These are phyloP conservation scores for Uria lomvia DNA, from an alignment of 2,113 vertebrate species.

Conservation along the genomic window DNA sequence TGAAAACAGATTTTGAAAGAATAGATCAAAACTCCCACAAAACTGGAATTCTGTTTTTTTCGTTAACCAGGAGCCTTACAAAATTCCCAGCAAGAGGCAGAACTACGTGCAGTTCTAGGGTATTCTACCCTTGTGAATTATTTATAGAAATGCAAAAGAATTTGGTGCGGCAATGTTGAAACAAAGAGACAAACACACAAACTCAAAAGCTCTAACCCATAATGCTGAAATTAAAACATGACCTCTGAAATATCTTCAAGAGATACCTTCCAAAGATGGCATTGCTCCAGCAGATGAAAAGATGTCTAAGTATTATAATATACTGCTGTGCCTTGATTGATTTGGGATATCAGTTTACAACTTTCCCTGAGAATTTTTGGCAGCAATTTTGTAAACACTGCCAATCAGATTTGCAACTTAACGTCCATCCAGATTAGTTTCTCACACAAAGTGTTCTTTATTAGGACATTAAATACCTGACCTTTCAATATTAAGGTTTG, in stretches of 20 bases:
- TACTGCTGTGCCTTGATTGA: background rate
- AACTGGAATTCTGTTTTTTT: background rate
- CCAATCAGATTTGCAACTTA: conserved; percentile 40
- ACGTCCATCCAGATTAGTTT: conserved; percentile 1
- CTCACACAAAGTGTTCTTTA: background rate
- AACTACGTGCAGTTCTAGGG: background rate
- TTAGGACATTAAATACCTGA: conserved; percentile 26
- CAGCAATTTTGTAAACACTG: conserved; percentile 21
- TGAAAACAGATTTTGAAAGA: background rate
- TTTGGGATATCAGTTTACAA: conserved; percentile 28
- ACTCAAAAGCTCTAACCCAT: background rate
- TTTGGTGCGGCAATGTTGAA: background rate
- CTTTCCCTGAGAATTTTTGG: conserved; percentile 53
- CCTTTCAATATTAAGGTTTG: conserved; percentile 5
- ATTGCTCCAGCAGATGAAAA: conserved; percentile 6
- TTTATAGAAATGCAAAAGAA: background rate
- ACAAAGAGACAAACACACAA: background rate
- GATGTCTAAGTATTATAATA: background rate
- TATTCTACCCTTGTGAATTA: background rate
- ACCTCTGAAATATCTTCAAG: background rate
- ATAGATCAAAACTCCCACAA: background rate
- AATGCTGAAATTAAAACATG: background rate
- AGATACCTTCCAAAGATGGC: background rate
- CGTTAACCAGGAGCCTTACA: background rate
- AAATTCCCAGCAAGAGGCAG: background rate